These are phyloP conservation scores for Brevimyrus niger DNA, from an alignment of 2,113 vertebrate genomes.

Conservation along the genomic window DNA sequence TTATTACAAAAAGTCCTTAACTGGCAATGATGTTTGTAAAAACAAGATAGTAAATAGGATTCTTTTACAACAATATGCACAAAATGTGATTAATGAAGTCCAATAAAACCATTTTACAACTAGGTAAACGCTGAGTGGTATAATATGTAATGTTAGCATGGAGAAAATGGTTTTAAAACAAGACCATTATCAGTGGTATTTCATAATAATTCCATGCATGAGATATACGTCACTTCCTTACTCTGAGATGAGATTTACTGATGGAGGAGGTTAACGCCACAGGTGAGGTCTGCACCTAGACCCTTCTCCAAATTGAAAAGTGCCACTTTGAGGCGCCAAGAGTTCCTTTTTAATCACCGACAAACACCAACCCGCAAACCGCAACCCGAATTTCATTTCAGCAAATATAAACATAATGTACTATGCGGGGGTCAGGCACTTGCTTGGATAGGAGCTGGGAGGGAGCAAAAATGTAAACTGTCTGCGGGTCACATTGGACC, in stretches of 20 bases:
- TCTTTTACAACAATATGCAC: not conserved
- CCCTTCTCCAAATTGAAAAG: not conserved
- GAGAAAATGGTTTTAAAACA: not conserved
- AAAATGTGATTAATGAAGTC: not conserved
- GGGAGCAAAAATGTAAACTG: not conserved
- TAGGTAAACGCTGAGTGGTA: not conserved
- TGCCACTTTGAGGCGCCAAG: not conserved
- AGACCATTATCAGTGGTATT: not conserved
- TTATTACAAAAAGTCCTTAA: not conserved
- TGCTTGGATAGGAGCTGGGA: not conserved
- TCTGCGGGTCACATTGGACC: not conserved
- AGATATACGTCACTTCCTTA: not conserved
- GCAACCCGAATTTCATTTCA: not conserved
- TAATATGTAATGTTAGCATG: not conserved
- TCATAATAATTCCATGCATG: not conserved
- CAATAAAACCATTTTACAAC: not conserved
- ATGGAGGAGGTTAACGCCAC: not conserved
- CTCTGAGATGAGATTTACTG: not conserved
- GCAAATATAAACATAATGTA: not conserved
- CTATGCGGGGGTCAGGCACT: not conserved
- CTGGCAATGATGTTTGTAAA: not conserved
- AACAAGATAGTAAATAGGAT: too few species aligned
- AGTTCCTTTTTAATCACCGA: not conserved
- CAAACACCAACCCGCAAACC: not conserved
- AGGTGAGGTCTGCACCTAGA: not conserved